Conservation (phyloP, 2,888 invertebrate species). For the Melolontha melolontha region DNA sequence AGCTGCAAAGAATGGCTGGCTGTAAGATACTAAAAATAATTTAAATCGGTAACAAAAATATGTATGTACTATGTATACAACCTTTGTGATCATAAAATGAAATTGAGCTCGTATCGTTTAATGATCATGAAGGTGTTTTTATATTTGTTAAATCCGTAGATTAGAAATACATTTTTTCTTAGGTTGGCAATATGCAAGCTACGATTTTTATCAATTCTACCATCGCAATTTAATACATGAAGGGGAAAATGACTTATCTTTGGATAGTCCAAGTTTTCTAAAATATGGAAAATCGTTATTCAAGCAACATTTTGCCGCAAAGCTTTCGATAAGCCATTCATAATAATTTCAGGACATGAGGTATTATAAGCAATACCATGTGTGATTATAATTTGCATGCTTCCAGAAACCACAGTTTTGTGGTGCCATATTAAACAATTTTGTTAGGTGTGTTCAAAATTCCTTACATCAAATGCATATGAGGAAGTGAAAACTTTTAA, state of each 20-base stretch:
- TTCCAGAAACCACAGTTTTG: too few relatives aligned
- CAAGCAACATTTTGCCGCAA: too few relatives aligned
- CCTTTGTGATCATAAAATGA: slow-evolving; percentile 33
- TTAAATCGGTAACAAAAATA: slow-evolving; percentile 24
- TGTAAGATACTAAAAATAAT: not conserved
- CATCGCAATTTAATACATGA: slow-evolving; percentile 9
- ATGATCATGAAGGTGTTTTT: slow-evolving; percentile 24
- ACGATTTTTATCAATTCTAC: slow-evolving; percentile 13
- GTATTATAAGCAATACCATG: too few relatives aligned
- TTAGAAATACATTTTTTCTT: slow-evolving; percentile 33
- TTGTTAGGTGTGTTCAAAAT: too few relatives aligned
- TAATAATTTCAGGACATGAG: too few relatives aligned
- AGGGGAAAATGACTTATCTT: not conserved
- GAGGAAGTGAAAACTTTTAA: too few relatives aligned
- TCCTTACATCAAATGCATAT: too few relatives aligned
- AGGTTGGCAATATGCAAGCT: slow-evolving; percentile 22
- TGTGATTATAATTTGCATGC: too few relatives aligned
- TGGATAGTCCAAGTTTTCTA: too few relatives aligned
- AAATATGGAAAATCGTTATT: too few relatives aligned
- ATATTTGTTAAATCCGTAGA: slow-evolving; percentile 22
- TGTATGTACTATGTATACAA: slow-evolving; percentile 2
- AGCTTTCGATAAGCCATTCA: too few relatives aligned
- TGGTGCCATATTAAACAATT: too few relatives aligned
- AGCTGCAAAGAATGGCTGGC: slow-evolving; percentile 17
- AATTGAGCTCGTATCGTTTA: slow-evolving; percentile 20